Evolutionary conservation across 2,888 invertebrate species (phyloP).

Genomic region (Colletes collaris): DNA sequence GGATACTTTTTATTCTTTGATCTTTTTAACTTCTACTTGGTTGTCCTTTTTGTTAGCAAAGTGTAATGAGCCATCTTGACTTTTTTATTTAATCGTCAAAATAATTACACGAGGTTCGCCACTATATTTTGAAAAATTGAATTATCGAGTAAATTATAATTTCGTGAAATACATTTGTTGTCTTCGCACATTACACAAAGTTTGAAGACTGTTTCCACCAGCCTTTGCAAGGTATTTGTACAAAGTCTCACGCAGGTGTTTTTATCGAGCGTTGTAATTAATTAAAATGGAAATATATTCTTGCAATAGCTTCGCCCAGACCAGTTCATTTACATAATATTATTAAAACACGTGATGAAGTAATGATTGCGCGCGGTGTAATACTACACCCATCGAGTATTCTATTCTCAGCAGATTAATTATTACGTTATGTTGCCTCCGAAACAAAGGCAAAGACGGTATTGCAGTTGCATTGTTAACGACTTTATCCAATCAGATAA

Average conservation of each 20-base stretch:
- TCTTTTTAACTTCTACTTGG: too few species aligned
- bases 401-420: slow-evolving; percentile 23
- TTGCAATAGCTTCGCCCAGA: not conserved
- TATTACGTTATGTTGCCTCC: slow-evolving; percentile 12
- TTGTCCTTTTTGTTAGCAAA: too few species aligned
- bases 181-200: too few species aligned
- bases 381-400: slow-evolving; percentile 17
- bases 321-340: not conserved
- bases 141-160: not conserved
- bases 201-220: not conserved
- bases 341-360: not conserved
- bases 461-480: slow-evolving; percentile 41
- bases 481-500: slow-evolving; percentile 44
- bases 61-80: too few species aligned
- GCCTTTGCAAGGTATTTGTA: too few species aligned
- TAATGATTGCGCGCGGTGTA: slow-evolving; percentile 8
- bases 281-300: slow-evolving; percentile 29
- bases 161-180: too few species aligned
- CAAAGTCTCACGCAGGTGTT: too few species aligned
- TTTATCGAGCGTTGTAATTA: not conserved
- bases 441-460: slow-evolving; percentile 26
- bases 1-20: too few species aligned
- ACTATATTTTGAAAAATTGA: not conserved
- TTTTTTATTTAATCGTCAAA: too few species aligned
- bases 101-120: too few species aligned